phyloP scores from a whole-genome alignment of 2,888 invertebrate species.

The Globia sparganii region DNA sequence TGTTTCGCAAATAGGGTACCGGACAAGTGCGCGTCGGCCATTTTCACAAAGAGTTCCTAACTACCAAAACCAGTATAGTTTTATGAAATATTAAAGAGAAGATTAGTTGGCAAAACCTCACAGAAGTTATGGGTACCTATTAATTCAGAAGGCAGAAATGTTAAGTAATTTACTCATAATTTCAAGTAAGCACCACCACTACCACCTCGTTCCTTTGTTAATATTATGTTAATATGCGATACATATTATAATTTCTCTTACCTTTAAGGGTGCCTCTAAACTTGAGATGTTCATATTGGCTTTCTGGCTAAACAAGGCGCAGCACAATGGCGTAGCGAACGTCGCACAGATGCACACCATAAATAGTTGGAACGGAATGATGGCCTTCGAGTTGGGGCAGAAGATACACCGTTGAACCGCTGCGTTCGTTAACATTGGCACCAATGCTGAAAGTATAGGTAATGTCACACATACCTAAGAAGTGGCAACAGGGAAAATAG shows the following conservation, averaged over 20 bases:
- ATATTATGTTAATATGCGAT: not conserved
- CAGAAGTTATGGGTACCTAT: not conserved
- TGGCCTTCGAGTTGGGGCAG: not conserved
- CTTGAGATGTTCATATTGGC: not conserved
- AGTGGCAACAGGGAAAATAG: not conserved
- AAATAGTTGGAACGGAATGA: slow-evolving; percentile 15
- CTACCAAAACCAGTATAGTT: not conserved
- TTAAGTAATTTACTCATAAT: too few species aligned
- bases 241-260: not conserved
- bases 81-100: not conserved
- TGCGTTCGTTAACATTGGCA: slow-evolving; percentile 8
- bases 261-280: slow-evolving; percentile 13
- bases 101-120: not conserved
- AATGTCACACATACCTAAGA: not conserved
- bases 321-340: slow-evolving; percentile 29
- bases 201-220: not conserved
- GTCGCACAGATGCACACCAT: slow-evolving; percentile 2
- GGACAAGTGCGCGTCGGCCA: not conserved
- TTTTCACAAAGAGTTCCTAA: not conserved
- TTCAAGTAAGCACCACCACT: not conserved
- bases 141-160: too few species aligned
- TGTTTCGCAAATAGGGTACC: not conserved
- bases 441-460: slow-evolving; percentile 5
- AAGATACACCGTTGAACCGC: slow-evolving; percentile 1
- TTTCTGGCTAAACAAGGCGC: slow-evolving; percentile 17